Evolutionary conservation across 2,888 invertebrate genomes (phyloP).

Genomic region (Epsilonema sp.): DNA sequence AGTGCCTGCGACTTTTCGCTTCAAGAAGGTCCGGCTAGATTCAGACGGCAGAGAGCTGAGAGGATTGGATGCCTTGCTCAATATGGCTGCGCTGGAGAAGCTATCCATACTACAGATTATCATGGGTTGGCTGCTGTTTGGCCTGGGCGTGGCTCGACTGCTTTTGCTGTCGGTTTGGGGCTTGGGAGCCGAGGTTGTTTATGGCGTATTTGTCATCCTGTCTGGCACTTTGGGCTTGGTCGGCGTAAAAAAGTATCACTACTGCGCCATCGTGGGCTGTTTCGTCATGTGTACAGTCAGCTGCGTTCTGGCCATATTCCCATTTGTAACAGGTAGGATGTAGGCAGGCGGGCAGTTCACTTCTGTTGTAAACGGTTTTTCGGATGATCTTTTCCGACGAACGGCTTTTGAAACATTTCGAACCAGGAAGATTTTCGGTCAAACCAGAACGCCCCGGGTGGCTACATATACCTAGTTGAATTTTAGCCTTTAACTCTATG

Average conservation of each 20-base stretch:
- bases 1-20: too few species aligned
- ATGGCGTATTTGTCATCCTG: slow-evolving; percentile 9
- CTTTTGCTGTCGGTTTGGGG: slow-evolving; percentile 10
- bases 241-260: neutral
- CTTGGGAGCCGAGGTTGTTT: slow-evolving; percentile 10
- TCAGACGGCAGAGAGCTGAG: too few species aligned
- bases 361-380: too few species aligned
- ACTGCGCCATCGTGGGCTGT: slow-evolving; percentile 2
- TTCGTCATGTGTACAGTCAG: slow-evolving; percentile 2
- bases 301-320: slow-evolving; percentile 3
- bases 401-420: too few species aligned
- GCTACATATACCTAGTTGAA: neutral
- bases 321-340: slow-evolving; percentile 5
- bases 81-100: neutral
- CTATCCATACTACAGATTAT: slow-evolving; percentile 3
- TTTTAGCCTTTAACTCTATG: too few species aligned
- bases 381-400: too few species aligned
- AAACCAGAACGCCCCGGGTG: neutral
- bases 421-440: too few species aligned
- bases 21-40: too few species aligned
- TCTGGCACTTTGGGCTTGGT: slow-evolving; percentile 5
- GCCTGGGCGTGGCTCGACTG: slow-evolving; percentile 9
- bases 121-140: slow-evolving; percentile 8
- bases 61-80: too few species aligned
- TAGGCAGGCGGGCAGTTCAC: too few species aligned